Evolutionary conservation across 2,113 vertebrate species (phyloP).

Genomic region (Sander vitreus): DNA sequence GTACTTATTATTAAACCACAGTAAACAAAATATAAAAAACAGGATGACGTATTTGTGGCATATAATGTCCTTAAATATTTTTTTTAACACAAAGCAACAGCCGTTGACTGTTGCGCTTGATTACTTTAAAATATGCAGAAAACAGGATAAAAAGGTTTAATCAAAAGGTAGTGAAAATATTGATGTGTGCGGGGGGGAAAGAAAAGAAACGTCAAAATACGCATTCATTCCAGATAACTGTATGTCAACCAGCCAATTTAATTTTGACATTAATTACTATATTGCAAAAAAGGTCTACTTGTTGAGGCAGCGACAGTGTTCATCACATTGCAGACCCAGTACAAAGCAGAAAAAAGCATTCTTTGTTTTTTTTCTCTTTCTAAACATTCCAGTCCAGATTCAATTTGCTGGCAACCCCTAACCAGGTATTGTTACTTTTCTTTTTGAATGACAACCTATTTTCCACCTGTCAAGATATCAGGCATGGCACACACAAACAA

Average conservation of each 20-base stretch:
- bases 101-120: not conserved
- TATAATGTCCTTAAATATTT: not conserved
- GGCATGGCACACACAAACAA: slow-evolving; percentile 16
- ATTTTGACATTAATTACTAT: slow-evolving; percentile 33
- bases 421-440: slow-evolving; percentile 57
- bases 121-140: slow-evolving; percentile 2
- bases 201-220: not conserved
- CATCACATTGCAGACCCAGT: not conserved
- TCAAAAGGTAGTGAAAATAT: not conserved
- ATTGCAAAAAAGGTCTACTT: not conserved
- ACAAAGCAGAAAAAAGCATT: not conserved
- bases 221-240: slow-evolving; percentile 1
- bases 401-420: slow-evolving; percentile 56
- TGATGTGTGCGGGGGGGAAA: not conserved
- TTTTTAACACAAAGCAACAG: not conserved
- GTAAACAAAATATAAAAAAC: not conserved
- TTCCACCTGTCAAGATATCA: slow-evolving; percentile 53
- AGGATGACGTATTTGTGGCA: not conserved
- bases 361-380: slow-evolving; percentile 1
- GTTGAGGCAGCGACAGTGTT: slow-evolving; percentile 8
- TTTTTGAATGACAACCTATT: slow-evolving; percentile 68
- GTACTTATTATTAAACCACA: not conserved
- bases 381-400: slow-evolving; percentile 35
- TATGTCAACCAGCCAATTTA: slow-evolving; percentile 23
- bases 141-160: not conserved